A percentile compares a stretch with the other conserved stretches of the same genome.
These are phyloP conservation scores for Chunga burmeisteri DNA, from an alignment of 2,113 vertebrate species.

Conservation along the genomic window DNA sequence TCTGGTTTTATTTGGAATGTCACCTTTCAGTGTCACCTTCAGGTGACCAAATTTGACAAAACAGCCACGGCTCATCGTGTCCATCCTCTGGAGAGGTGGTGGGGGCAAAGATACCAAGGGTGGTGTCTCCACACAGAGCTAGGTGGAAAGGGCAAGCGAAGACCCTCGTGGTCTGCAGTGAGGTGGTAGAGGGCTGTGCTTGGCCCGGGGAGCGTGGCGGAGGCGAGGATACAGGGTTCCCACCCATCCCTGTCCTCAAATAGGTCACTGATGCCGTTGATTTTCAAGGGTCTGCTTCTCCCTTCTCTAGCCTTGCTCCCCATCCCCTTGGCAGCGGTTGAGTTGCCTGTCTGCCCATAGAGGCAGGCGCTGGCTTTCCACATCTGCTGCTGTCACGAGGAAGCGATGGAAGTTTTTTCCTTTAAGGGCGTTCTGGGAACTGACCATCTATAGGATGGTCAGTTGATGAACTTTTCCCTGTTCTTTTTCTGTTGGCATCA, in stretches of 20 bases:
- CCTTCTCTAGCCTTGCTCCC: background rate
- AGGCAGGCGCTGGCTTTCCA: background rate
- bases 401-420: background rate
- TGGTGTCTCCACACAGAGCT: background rate
- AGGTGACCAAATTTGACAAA: background rate
- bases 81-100: background rate
- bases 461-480: background rate
- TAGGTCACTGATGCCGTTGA: background rate
- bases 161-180: background rate
- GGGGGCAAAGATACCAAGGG: background rate
- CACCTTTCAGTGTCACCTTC: background rate
- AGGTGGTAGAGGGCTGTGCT: background rate
- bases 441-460: background rate
- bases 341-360: too few relatives aligned
- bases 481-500: background rate
- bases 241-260: background rate
- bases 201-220: background rate
- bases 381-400: background rate
- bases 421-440: background rate
- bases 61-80: rapidly evolving
- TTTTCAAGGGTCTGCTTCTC: background rate
- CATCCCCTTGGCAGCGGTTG: background rate
- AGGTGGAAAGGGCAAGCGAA: rapidly evolving
- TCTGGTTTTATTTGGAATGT: background rate
- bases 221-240: background rate